phyloP scores from a whole-genome alignment of 2,888 invertebrate species.

The Saturnia japonica region DNA sequence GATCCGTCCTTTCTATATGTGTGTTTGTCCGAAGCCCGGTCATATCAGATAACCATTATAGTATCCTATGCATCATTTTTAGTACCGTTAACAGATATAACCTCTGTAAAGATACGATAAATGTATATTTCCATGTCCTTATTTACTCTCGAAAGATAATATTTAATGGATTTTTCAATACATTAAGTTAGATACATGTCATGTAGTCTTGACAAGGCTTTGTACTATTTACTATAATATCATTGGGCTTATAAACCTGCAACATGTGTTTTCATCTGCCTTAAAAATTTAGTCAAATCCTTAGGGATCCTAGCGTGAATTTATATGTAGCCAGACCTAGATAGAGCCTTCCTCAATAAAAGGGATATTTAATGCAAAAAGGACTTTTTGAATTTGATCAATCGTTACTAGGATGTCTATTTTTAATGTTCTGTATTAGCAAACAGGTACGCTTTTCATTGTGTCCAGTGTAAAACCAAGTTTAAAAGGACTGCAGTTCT shows the following conservation, averaged over 20 bases:
- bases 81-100: slow-evolving; percentile 14
- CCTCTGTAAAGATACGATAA: slow-evolving; percentile 3
- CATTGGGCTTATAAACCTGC: neutral
- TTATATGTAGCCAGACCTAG: no score
- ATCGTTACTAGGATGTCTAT: no score
- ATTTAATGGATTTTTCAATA: slow-evolving; percentile 30
- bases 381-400: no score
- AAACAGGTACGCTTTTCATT: no score
- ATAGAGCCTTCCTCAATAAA: no score
- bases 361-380: no score
- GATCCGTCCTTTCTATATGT: slow-evolving; percentile 12
- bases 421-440: no score
- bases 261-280: no score
- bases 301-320: no score
- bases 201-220: slow-evolving; percentile 22
- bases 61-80: slow-evolving; percentile 12
- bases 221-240: neutral
- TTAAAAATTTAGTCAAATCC: no score
- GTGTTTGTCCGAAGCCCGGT: slow-evolving; percentile 10
- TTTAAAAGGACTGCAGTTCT: no score
- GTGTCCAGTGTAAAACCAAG: no score
- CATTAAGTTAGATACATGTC: slow-evolving; percentile 33
- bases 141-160: slow-evolving; percentile 45
- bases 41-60: slow-evolving; percentile 16
- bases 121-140: slow-evolving; percentile 33